These are phyloP conservation scores for Tricholauxania praeusta DNA, from an alignment of 2,888 invertebrate genomes.

Conservation along the genomic window DNA sequence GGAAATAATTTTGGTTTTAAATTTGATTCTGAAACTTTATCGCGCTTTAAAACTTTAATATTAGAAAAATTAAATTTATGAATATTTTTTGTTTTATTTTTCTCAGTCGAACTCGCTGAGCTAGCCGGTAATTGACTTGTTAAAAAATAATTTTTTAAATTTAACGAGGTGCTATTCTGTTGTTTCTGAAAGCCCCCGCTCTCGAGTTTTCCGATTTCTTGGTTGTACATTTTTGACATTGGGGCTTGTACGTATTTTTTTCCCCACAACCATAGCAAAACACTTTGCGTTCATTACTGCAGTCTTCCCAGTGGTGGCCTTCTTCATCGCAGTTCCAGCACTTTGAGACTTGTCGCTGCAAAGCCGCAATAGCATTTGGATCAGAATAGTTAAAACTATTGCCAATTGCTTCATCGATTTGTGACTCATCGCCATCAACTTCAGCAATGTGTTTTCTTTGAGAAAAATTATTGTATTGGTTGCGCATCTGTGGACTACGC, in stretches of 20 bases:
- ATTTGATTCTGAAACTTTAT: neutral
- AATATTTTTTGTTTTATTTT: neutral
- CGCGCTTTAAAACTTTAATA: neutral
- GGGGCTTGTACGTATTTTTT: neutral
- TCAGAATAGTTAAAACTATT: neutral
- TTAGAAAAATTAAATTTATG: neutral
- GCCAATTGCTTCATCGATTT: neutral
- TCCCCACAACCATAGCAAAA: conserved; percentile 40
- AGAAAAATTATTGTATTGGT: neutral
- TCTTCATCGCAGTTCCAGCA: conserved; percentile 37
- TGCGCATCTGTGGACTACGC: neutral
- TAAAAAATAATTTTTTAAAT: neutral
- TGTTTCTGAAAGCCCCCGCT: neutral
- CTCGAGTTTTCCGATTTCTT: conserved; percentile 9
- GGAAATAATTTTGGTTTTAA: conserved; percentile 4
- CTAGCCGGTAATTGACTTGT: neutral
- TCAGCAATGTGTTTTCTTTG: conserved; percentile 26
- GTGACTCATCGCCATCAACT: neutral
- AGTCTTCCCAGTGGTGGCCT: conserved; percentile 34
- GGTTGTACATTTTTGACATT: neutral
- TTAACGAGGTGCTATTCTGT: neutral
- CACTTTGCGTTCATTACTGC: conserved; percentile 17
- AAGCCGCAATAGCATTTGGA: conserved; percentile 7
- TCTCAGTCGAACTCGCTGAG: neutral
- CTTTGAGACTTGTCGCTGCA: neutral